A percentile compares a stretch with the other conserved stretches of the same genome.
These are phyloP conservation scores for Pseudochirops cupreus DNA, from an alignment of 2,797 vertebrate genomes.

Conservation along the genomic window DNA sequence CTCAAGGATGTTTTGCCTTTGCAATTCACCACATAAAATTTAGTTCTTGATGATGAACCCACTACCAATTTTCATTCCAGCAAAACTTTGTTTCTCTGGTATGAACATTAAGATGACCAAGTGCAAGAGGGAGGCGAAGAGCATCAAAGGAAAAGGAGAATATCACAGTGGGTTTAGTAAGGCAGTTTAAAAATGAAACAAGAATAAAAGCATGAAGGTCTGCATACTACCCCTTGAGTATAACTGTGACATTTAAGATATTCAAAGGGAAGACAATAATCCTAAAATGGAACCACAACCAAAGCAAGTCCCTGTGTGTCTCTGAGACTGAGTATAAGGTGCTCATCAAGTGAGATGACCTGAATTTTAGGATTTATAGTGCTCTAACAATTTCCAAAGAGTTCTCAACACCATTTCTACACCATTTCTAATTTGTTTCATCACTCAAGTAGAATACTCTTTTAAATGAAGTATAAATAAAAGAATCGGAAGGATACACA, in stretches of 20 bases:
- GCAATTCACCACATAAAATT: background rate
- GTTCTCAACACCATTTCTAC: background rate
- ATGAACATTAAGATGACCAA: fast-evolving
- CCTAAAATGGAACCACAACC: background rate
- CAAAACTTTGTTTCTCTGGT: background rate
- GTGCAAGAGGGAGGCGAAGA: background rate
- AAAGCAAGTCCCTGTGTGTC: background rate
- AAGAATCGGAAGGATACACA: background rate
- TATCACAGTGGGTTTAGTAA: background rate
- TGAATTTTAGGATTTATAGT: background rate
- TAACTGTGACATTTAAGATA: background rate
- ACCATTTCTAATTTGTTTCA: background rate
- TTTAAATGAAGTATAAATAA: background rate
- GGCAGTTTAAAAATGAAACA: fast-evolving
- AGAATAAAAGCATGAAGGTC: fast-evolving
- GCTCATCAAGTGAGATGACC: background rate
- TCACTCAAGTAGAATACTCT: background rate
- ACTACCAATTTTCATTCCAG: background rate
- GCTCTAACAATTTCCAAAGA: background rate
- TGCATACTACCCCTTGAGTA: too few relatives aligned
- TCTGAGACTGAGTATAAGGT: background rate
- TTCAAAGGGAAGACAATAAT: background rate
- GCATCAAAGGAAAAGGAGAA: background rate
- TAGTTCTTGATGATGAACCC: background rate
- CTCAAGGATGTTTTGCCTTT: too few relatives aligned